Evolutionary conservation across 2,797 vertebrate species (phyloP), one percentile per base, ranked within the genome.

Genomic region (Lutjanus campechanus): DNA sequence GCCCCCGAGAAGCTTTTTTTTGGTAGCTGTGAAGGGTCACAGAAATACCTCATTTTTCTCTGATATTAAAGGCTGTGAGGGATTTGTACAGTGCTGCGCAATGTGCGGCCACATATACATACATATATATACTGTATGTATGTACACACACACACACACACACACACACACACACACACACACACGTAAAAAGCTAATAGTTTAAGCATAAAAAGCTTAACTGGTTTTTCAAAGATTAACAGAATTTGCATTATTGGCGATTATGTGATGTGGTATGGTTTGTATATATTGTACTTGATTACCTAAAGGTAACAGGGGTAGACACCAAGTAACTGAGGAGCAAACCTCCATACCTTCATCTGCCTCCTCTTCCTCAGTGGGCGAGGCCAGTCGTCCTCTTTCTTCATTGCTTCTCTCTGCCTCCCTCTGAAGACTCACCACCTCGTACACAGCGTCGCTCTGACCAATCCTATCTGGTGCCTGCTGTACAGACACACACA

Each of bases 361-460:
- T 69, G 94, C 95, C 82, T 96, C 97, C 79, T 99, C 98, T 86
- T 99, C 98, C 79, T 99, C 98, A 64, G 96, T 95, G 17, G 96
- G 96, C 16, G 96, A 97, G 69, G 93, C 0, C 59, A 92, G 93
- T 49, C 84, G 94, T 90, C 90, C 95, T 82, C 91, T 95, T 83
- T 87, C 94, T 91, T 95, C 95, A 1, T 88, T 88, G 76, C 93
- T 95, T 90, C 93, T 96, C 85, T 98, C 97, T 16, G 96, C 96
- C 78, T 97, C 96, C 84, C 97, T 96, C 87, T 97, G 97, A 53
- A 99, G 96, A 88, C 97, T 98, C 87, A 97, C 95, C 88, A 99
- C 98, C 90, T 99, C 98, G 84, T 97, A 98, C 86, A 99, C 97
- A 8, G 96, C 94, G 70, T 99, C 98, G 58, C 96, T 97, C 61